Evolutionary conservation across 2,797 vertebrate genomes (phyloP), one percentile per base, ranked within the genome.

Genomic region (Xyrichtys novacula): DNA sequence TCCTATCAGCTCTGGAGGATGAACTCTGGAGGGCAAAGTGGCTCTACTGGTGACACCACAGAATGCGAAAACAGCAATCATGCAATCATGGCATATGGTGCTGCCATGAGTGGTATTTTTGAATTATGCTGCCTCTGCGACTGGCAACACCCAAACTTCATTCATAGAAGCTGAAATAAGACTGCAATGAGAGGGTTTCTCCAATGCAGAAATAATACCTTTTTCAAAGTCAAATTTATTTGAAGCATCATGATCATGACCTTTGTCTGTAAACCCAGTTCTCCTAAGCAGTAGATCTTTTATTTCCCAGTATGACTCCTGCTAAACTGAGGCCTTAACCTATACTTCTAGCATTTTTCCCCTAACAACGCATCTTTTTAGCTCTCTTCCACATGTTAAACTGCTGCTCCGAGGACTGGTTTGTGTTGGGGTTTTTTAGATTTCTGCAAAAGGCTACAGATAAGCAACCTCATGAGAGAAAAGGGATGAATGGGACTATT

Each of bases 61-160:
- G 75, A 82, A 88, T 72, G 66, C 26, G 57, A 88, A 88, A 91
- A 88, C 86, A 91, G 60, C 79, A 90, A 91, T 91, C 83, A 88
- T 83, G 71, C 74, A 87, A 83, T 86, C 84, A 81, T 79, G 70
- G 71, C 75, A 67, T 79, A 62, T 61, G 50, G 83, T 70, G 73
- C 66, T 71, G 71, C 70, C 65, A 48, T 77, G 76, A 48, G 20
- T 58, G 78, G 78, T 89, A 87, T 90, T 91, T 92, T 80, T 66
- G 76, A 83, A 69, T 78, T 57, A 34, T 47, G 76, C 76, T 68
- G 59, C 63, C 52, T 68, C 46, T 54, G 75, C 53, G 6, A 50
- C 62, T 81, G 75, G 59, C 75, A 80, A 75, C 79, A 82, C 80
- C 73, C 78, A 71, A 52, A 59, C 53, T 78, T 82, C 76, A 80